Evolutionary conservation across 1,140 invertebrate species (phyloP), one percentile per base, ranked within the genome.

Genomic region (Pogonus chalceus): DNA sequence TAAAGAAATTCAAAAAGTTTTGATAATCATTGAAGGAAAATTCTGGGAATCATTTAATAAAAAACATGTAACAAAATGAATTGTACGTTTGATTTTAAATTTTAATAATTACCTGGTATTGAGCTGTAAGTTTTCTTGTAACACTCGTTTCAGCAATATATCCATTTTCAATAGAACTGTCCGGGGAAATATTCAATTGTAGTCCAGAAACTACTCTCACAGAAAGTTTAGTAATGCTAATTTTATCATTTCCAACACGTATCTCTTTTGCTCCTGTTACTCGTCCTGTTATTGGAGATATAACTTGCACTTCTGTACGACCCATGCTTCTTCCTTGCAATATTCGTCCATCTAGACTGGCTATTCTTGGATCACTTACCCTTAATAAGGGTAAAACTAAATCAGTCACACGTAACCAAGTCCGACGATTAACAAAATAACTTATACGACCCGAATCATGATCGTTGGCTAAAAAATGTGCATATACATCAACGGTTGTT

Each of bases 201-300:
- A 97, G 74, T 0, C 93, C 92, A 2, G 92, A 92, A 7, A 97
- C 90, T 4, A 96, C 87, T 58, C 85, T 83, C 2, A 96, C 91
- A 12, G 87, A 77, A 7, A 97, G 71, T 12, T 82, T 79, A 2
- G 84, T 82, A 9, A 97, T 79, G 10, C 82, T 85, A 1, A 96
- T 91, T 65, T 92, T 91, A 66, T 96, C 93, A 65, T 87, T 91
- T 10, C 85, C 86, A 14, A 98, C 92, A 1, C 89, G 79, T 7
- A 98, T 82, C 75, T 97, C 93, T 54, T 87, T 87, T 0, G 90
- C 83, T 20, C 92, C 94, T 60, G 96, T 87, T 0, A 95, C 88
- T 18, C 89, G 78, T 1, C 93, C 92, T 2, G 90, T 92, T 23
- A 95, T 90, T 0, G 92, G 90, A 0, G 92, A 95, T 14, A 96